A percentile compares a stretch with the other conserved stretches of the same genome.
These are phyloP conservation scores for Poecilia latipinna DNA, from an alignment of 2,113 vertebrate species.

Conservation along the genomic window DNA sequence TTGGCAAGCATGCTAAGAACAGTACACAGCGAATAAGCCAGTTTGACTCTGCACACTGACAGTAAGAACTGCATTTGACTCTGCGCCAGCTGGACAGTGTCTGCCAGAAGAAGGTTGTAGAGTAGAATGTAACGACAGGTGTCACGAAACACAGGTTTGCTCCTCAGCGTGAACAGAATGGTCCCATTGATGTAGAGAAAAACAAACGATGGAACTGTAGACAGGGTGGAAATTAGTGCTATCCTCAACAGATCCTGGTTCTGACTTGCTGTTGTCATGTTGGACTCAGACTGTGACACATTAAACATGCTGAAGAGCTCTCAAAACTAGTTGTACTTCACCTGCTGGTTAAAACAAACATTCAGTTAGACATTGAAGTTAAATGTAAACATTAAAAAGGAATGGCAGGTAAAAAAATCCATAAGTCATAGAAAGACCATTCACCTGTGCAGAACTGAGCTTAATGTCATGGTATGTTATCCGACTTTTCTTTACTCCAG, in stretches of 20 bases:
- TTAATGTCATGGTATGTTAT: background rate
- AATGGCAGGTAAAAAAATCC: background rate
- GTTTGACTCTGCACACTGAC: background rate
- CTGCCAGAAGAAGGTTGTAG: conserved; percentile 54
- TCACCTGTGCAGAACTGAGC: background rate
- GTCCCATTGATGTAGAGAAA: conserved; percentile 28
- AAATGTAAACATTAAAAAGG: background rate
- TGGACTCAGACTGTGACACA: background rate
- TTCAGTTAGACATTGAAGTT: background rate
- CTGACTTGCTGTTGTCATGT: background rate
- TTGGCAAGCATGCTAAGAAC: conserved; percentile 1
- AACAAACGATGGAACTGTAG: background rate
- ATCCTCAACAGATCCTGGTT: background rate
- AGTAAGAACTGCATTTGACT: conserved; percentile 41
- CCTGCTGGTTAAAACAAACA: background rate
- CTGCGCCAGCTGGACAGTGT: conserved; percentile 46
- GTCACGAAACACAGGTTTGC: conserved; percentile 22
- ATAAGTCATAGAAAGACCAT: background rate
- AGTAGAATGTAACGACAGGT: conserved; percentile 24
- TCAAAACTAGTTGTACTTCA: background rate
- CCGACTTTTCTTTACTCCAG: background rate
- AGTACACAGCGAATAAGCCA: conserved; percentile 41
- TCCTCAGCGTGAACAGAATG: conserved; percentile 21
- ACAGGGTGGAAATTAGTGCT: background rate
- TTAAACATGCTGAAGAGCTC: background rate